Percentiles rank a stretch among this genome's conserved stretches.
These are phyloP conservation scores for Gulo gulo DNA, from an alignment of 2,113 vertebrate genomes.

Conservation along the genomic window DNA sequence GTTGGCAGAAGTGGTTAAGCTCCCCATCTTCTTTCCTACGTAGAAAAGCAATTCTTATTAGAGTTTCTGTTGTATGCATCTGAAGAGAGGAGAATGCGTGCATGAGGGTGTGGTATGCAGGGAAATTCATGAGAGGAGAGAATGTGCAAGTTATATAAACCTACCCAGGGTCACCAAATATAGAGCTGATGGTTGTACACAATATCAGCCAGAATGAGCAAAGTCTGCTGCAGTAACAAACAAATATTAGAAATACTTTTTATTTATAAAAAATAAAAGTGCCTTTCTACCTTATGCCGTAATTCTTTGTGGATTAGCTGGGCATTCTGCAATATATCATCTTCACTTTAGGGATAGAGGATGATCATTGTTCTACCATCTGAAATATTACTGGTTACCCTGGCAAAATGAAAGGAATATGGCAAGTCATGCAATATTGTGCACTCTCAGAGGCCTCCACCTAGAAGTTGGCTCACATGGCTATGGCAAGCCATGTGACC, in stretches of 20 bases:
- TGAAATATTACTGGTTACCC: not conserved
- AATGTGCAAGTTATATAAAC: not conserved
- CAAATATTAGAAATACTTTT: not conserved
- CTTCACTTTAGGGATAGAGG: not conserved
- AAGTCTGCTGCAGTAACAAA: not conserved
- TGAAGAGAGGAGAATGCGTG: not conserved
- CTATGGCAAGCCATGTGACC: not conserved
- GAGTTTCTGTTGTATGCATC: too few species aligned
- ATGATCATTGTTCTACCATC: not conserved
- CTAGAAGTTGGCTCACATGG: not conserved
- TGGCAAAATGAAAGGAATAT: not conserved
- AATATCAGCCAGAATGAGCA: not conserved
- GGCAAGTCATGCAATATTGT: not conserved
- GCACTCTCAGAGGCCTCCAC: not conserved
- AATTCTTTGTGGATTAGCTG: not conserved
- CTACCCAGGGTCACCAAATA: not conserved
- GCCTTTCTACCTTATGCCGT: not conserved
- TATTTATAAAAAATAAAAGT: not conserved
- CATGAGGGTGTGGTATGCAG: not conserved
- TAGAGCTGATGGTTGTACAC: not conserved
- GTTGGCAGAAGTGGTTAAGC: not conserved
- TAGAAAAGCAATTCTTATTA: not conserved
- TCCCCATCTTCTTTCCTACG: not conserved
- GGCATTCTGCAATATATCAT: not conserved
- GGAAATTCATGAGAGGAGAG: not conserved